phyloP scores from a whole-genome alignment of 2,797 vertebrate species.

The Pitangus sulphuratus region DNA sequence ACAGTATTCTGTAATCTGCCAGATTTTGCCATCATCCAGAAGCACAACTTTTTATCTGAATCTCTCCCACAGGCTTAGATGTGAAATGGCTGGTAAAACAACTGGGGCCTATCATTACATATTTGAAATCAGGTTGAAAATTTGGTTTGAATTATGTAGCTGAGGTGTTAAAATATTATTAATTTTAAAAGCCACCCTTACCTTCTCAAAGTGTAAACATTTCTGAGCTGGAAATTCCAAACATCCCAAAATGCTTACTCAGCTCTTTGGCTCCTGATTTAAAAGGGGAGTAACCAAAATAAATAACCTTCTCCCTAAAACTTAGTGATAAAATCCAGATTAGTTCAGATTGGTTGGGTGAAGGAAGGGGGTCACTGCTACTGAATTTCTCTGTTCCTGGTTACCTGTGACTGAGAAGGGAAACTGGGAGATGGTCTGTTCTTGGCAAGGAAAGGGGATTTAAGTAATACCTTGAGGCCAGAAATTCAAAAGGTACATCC shows the following conservation, averaged over 20 bases:
- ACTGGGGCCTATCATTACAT: rapidly evolving
- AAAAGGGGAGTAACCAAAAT: background rate
- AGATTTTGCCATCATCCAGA: background rate
- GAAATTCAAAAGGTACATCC: background rate
- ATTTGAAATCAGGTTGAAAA: background rate
- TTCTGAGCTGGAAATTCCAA: background rate
- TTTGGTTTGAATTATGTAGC: rapidly evolving
- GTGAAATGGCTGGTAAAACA: background rate
- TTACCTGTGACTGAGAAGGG: background rate
- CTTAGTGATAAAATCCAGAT: background rate
- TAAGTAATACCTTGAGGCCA: background rate
- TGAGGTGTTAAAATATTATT: background rate
- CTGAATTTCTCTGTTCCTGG: background rate
- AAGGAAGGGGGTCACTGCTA: rapidly evolving
- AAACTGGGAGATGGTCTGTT: background rate
- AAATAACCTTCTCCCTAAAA: background rate
- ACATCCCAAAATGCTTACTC: background rate
- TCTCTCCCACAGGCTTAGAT: background rate
- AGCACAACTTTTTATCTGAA: background rate
- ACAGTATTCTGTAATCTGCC: background rate
- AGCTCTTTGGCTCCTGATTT: background rate
- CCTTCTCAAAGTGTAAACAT: background rate
- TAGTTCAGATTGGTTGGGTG: background rate
- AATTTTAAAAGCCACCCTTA: background rate
- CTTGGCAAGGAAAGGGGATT: background rate